These are phyloP conservation scores for Caracal caracal DNA, from an alignment of 2,113 vertebrate genomes.

Conservation along the genomic window DNA sequence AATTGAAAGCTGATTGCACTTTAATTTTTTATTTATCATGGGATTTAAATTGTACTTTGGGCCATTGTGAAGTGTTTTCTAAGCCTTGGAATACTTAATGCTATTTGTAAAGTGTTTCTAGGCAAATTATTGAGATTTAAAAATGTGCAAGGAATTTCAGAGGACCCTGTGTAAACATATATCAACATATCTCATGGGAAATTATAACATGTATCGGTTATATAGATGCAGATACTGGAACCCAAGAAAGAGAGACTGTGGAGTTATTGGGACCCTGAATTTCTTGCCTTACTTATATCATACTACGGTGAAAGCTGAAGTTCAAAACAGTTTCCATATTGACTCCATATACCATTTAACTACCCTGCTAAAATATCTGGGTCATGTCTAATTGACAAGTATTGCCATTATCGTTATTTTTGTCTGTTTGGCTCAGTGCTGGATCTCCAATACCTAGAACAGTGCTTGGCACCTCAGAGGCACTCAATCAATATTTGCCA, in stretches of 20 bases:
- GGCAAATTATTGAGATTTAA: slow-evolving; percentile 59
- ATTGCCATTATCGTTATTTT: background rate
- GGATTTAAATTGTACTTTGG: slow-evolving; percentile 64
- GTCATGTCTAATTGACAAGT: background rate
- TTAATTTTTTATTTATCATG: slow-evolving; percentile 68
- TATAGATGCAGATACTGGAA: background rate
- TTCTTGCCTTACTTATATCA: background rate
- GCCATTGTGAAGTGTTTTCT: slow-evolving; percentile 57
- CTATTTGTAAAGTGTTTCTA: slow-evolving; percentile 56
- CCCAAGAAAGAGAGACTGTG: background rate
- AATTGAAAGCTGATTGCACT: slow-evolving; percentile 59
- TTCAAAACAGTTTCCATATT: background rate
- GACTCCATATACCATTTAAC: background rate
- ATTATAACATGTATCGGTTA: background rate
- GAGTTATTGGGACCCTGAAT: background rate
- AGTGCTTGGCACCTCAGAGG: slow-evolving; percentile 10
- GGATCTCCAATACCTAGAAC: background rate
- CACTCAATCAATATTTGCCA: slow-evolving; percentile 56
- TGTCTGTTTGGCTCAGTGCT: background rate
- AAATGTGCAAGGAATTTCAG: slow-evolving; percentile 57
- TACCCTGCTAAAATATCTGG: background rate
- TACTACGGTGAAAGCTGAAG: background rate
- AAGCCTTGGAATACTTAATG: slow-evolving; percentile 58
- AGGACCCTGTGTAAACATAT: background rate
- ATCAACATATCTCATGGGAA: background rate